Percentiles rank a stretch among this genome's conserved stretches.
These are phyloP conservation scores for Hippocampus zosterae DNA, from an alignment of 2,113 vertebrate species.

Conservation along the genomic window DNA sequence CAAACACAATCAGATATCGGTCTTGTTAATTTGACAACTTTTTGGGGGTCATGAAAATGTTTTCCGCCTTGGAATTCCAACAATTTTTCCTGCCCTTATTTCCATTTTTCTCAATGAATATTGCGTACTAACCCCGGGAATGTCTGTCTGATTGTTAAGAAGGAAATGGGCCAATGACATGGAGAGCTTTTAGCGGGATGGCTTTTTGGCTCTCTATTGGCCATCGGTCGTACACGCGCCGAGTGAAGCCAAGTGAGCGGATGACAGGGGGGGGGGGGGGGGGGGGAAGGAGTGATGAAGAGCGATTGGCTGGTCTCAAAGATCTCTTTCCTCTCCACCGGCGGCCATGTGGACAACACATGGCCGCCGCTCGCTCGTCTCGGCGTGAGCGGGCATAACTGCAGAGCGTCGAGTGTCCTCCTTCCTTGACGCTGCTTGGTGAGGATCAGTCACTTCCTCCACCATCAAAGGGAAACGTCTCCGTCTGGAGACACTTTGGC, in stretches of 20 bases:
- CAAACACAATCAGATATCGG: no score
- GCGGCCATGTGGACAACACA: constrained; percentile 55
- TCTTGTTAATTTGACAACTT: no score
- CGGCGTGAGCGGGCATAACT: background rate
- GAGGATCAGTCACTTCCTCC: constrained; percentile 58
- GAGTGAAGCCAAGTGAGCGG: constrained; percentile 14
- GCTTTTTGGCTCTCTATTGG: constrained; percentile 7
- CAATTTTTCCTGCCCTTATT: no score
- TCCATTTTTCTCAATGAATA: no score
- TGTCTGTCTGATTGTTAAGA: no score
- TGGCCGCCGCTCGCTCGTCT: constrained; percentile 22
- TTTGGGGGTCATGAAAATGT: no score
- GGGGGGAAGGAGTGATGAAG: constrained; percentile 34
- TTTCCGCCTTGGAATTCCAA: no score
- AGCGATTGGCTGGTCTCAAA: constrained; percentile 43
- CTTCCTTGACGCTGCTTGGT: constrained; percentile 32
- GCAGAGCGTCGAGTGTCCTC: background rate
- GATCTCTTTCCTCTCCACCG: constrained; percentile 2
- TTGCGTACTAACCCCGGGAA: no score
- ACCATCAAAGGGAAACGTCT: constrained; percentile 36
- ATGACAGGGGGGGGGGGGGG: no score
- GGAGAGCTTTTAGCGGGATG: background rate
- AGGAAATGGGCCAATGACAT: no score
- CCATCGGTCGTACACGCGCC: constrained; percentile 3
- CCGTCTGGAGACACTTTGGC: background rate